phyloP scores from a whole-genome alignment of 2,113 vertebrate genomes.

The Dromiciops gliroides region DNA sequence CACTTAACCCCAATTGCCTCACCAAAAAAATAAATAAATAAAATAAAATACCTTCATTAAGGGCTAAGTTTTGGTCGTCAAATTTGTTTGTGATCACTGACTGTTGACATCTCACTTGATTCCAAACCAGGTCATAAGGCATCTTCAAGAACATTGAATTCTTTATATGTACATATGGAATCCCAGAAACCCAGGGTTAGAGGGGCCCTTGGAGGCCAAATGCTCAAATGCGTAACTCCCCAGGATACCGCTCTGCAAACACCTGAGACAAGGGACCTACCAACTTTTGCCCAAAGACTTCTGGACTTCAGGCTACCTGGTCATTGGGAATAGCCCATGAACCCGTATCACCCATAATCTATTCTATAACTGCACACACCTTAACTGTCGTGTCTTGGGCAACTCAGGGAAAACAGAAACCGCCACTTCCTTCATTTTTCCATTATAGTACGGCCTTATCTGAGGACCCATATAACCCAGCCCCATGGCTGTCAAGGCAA shows the following conservation, averaged over 20 bases:
- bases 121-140: conserved; percentile 45
- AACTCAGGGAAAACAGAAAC: conserved; percentile 50
- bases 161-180: neutral
- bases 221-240: neutral
- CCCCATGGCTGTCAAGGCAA: conserved; percentile 48
- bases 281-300: neutral
- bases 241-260: neutral
- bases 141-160: neutral
- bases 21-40: too few relatives aligned
- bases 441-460: conserved; percentile 31
- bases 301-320: neutral
- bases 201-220: neutral
- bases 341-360: neutral
- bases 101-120: neutral
- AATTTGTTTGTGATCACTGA: conserved; percentile 16
- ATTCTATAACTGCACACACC: conserved; percentile 37
- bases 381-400: conserved; percentile 1
- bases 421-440: neutral
- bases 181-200: neutral
- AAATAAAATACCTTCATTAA: too few relatives aligned
- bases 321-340: neutral
- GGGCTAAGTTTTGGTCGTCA: conserved; percentile 32
- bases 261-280: neutral
- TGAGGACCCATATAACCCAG: conserved; percentile 33
- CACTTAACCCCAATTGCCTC: too few relatives aligned